Evolutionary conservation across 2,113 vertebrate species (phyloP), one percentile per base, ranked within the genome.

Genomic region (Marmota flaviventris): DNA sequence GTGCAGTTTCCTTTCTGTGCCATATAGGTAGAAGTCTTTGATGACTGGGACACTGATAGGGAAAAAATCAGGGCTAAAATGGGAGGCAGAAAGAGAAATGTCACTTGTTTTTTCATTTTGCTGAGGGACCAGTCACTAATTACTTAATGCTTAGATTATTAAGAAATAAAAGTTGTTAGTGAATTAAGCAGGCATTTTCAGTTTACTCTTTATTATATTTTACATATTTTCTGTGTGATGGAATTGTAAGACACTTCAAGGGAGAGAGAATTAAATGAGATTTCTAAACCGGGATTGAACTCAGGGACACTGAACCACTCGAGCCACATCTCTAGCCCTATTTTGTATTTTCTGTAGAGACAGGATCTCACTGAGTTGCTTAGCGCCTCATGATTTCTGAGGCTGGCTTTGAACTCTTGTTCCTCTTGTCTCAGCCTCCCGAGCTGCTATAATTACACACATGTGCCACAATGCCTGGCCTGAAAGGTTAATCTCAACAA

Each of bases 131-230:
- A 70, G 0, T 93, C 51, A 61, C 51, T 90, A 16, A 86, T 89
- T 78, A 65, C 37, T 84, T 78, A 77, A 14, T 93, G 29, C 58
- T 92, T 89, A 85, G 72, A 51, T 73, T 79, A 92, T 70, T 78
- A 86, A 90, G 27, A 96, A 89, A 69, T 85, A 61, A 91, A 88
- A 81, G 61, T 92, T 88, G 25, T 58, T 83, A 79, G 72, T 88
- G 45, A 77, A 48, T 82, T 97, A 88, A 78, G 14, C 34, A 93
- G 22, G 0, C 4, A 4, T 8, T 90, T 92, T 89, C 18, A 58
- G 20, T 61, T 73, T 87, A 65, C 25, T 69, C 27, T 86, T 69
- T 76, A 58, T 88, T 76, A 67, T 10, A 51, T 94, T 94, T 87
- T 84, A 29, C 25, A 79, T 86, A 73, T 29, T 89, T 89, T 91